These are phyloP conservation scores for Choloepus didactylus DNA, from an alignment of 2,797 vertebrate genomes.

Conservation along the genomic window DNA sequence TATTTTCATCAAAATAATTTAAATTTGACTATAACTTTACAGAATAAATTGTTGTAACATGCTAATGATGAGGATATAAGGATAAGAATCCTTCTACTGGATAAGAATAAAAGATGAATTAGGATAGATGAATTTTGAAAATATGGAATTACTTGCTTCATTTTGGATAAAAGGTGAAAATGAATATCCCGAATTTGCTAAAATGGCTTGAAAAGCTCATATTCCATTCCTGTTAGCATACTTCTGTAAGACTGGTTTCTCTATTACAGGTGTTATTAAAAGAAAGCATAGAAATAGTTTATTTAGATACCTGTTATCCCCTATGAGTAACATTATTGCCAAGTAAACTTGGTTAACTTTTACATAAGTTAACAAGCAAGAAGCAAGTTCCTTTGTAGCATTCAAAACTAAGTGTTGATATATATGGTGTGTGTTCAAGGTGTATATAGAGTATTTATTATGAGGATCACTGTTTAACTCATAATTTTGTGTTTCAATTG, in stretches of 20 bases:
- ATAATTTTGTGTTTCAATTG: background rate
- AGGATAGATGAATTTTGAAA: background rate
- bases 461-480: background rate
- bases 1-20: background rate
- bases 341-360: background rate
- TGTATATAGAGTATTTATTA: background rate
- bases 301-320: background rate
- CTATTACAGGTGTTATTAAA: background rate
- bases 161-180: background rate
- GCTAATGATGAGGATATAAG: background rate
- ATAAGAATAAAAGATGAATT: background rate
- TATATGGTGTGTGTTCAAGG: background rate
- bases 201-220: background rate
- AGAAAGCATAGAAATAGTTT: background rate
- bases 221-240: background rate
- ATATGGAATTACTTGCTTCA: background rate
- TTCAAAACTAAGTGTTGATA: background rate
- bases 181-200: background rate
- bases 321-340: background rate
- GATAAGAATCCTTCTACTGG: background rate
- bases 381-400: background rate
- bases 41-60: background rate
- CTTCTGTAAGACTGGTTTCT: background rate
- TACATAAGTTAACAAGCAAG: background rate
- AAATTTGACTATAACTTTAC: background rate